Percentiles rank a stretch among this genome's conserved stretches.
These are phyloP conservation scores for Oligia fasciuncula DNA, from an alignment of 2,888 invertebrate genomes.

Conservation along the genomic window DNA sequence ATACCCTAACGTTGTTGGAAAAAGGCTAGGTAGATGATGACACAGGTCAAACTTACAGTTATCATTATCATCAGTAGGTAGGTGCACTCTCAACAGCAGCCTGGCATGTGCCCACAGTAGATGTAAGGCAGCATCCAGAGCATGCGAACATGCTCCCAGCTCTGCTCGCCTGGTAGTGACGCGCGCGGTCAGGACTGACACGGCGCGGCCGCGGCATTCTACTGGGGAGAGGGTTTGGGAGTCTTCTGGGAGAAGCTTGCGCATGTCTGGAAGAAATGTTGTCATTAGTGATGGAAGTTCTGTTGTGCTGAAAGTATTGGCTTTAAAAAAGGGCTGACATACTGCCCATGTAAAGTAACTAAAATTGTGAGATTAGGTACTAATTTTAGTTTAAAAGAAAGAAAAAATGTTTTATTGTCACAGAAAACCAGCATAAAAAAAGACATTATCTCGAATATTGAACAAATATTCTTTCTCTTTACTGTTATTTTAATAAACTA, in stretches of 20 bases:
- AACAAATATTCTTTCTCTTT: background rate
- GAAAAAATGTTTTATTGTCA: background rate
- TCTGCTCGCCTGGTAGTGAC: conserved; percentile 28
- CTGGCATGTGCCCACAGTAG: conserved; percentile 94
- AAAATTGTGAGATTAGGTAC: background rate
- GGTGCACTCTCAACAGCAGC: conserved; percentile 90
- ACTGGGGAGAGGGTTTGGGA: conserved; percentile 63
- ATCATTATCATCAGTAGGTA: conserved; percentile 50
- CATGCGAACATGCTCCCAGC: conserved; percentile 91
- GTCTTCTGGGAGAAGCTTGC: conserved; percentile 82
- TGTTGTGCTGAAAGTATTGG: background rate
- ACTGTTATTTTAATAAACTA: background rate
- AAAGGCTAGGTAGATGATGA: background rate
- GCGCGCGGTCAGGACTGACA: conserved; percentile 66
- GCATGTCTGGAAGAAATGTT: conserved; percentile 84
- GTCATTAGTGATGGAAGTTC: background rate
- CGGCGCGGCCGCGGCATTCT: conserved; percentile 73
- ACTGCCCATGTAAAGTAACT: background rate
- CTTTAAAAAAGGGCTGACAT: background rate
- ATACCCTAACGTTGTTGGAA: background rate
- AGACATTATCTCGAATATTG: background rate
- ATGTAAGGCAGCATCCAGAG: conserved; percentile 93
- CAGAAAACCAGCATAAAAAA: background rate
- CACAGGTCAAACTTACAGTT: conserved; percentile 26
- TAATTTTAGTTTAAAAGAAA: background rate